phyloP scores from a whole-genome alignment of 2,888 invertebrate species.

The Dusona sp. region DNA sequence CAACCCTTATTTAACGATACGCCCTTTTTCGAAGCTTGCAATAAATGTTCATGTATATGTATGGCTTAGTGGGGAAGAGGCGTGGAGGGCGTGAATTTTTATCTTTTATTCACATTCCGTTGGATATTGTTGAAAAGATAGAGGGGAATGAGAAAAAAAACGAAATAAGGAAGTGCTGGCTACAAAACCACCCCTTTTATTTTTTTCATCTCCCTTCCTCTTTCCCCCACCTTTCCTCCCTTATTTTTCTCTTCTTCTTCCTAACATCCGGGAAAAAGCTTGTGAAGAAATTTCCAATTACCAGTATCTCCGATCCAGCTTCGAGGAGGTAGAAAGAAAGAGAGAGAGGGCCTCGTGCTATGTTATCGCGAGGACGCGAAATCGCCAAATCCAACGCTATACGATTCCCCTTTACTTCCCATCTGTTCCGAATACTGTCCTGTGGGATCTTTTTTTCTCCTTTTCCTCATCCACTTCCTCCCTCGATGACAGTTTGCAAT shows the following conservation, averaged over 20 bases:
- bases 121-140: conserved; percentile 37
- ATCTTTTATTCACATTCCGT: conserved; percentile 54
- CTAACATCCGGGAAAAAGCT: neutral
- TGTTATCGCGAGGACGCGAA: conserved; percentile 29
- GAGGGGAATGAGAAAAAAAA: neutral
- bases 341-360: conserved; percentile 18
- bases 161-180: neutral
- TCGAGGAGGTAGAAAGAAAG: neutral
- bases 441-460: neutral
- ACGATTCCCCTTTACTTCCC: neutral
- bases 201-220: neutral
- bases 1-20: neutral
- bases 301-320: conserved; percentile 43
- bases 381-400: conserved; percentile 2
- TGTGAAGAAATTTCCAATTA: conserved; percentile 59
- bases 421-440: neutral
- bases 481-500: neutral
- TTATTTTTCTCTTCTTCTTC: neutral
- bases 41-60: neutral
- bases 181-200: conserved; percentile 4
- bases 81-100: conserved; percentile 47
- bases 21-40: neutral
- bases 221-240: neutral
- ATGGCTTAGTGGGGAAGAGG: neutral
- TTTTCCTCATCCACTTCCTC: neutral